Evolutionary conservation across 2,797 vertebrate species (phyloP).

Genomic region (Diceros bicornis): DNA sequence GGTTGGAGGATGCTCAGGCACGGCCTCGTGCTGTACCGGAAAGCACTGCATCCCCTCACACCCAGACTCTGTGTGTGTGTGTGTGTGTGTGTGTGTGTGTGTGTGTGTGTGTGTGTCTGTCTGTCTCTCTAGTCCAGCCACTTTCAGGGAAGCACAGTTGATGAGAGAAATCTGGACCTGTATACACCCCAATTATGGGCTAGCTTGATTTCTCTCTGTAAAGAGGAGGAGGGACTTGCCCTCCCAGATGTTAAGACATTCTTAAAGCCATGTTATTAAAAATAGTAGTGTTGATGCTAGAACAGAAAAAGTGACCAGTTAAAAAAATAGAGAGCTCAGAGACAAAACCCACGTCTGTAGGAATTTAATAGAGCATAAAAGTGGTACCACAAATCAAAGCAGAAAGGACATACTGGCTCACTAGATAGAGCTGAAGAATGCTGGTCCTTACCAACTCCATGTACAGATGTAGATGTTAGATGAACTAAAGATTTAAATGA

Average conservation of each 20-base stretch:
- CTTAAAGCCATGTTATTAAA: not conserved
- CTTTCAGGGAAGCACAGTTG: not conserved
- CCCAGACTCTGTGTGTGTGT: no score
- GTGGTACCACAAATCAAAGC: not conserved
- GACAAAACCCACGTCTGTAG: not conserved
- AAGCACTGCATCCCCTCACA: no score
- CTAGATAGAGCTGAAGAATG: not conserved
- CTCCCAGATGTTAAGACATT: not conserved
- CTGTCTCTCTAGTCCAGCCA: not conserved
- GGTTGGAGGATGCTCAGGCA: no score
- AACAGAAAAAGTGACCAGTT: not conserved
- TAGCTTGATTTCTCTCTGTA: slow-evolving; percentile 5
- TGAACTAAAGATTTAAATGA: not conserved
- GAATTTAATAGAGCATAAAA: not conserved
- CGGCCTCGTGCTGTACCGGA: no score
- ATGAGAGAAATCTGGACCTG: not conserved
- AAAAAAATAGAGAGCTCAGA: not conserved
- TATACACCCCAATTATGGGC: not conserved
- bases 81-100: no score
- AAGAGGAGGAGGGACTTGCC: not conserved
- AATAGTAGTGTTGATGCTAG: not conserved
- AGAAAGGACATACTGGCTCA: not conserved
- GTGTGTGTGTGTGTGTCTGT: no score
- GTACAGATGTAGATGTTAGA: not conserved
- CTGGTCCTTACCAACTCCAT: not conserved